These are phyloP conservation scores for Leuciscus waleckii DNA, from an alignment of 2,797 vertebrate genomes.

Conservation along the genomic window DNA sequence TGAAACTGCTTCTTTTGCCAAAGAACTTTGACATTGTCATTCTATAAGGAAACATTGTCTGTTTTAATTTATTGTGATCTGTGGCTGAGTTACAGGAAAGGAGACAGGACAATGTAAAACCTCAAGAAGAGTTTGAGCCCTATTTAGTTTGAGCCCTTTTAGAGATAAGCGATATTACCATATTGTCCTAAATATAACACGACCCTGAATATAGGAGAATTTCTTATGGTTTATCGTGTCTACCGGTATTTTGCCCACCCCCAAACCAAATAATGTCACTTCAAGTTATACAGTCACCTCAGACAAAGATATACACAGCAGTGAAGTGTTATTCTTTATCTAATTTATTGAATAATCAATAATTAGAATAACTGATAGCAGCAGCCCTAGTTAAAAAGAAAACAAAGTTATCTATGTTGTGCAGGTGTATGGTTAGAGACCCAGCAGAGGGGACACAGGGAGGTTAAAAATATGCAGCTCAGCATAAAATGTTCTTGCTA, in stretches of 20 bases:
- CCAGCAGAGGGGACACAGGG: slow-evolving; percentile 32
- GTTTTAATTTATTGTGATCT: slow-evolving; percentile 4
- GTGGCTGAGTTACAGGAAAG: slow-evolving; percentile 9
- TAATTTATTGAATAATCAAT: background rate
- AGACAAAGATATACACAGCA: background rate
- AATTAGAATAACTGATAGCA: slow-evolving; percentile 9
- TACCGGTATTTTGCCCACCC: too few relatives aligned
- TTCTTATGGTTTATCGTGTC: too few relatives aligned
- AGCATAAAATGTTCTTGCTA: slow-evolving; percentile 58
- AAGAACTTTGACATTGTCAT: background rate
- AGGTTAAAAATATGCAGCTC: slow-evolving; percentile 60
- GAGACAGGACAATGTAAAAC: background rate
- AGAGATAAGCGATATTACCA: background rate
- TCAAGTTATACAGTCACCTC: too few relatives aligned
- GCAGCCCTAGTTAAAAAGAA: slow-evolving; percentile 9
- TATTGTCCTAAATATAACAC: too few relatives aligned
- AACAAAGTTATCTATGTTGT: slow-evolving; percentile 23
- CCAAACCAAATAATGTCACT: too few relatives aligned
- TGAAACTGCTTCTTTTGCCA: background rate
- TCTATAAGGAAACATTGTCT: slow-evolving; percentile 33
- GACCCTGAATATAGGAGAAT: too few relatives aligned
- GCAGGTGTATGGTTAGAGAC: slow-evolving; percentile 41
- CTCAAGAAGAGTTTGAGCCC: background rate
- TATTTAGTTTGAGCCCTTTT: background rate
- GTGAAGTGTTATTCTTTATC: background rate